phyloP scores from a whole-genome alignment of 2,888 invertebrate species.

The Scaptodrosophila latifasciaeformis region DNA sequence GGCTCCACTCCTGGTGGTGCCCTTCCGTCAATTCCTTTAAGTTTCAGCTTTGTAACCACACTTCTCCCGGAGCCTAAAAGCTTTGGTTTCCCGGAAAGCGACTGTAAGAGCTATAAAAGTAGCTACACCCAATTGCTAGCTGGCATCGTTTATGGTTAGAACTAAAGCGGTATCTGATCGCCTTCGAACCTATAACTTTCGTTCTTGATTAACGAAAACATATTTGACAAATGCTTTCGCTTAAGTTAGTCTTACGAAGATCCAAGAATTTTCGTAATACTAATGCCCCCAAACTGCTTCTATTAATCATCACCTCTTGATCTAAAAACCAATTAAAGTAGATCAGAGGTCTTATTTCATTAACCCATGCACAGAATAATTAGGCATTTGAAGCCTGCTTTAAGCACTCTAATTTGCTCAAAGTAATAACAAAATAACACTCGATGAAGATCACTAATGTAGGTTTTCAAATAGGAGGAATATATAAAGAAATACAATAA shows the following conservation, averaged over 20 bases:
- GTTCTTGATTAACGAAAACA: slow-evolving; percentile 48
- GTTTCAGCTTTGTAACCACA: slow-evolving; percentile 77
- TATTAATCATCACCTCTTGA: slow-evolving; percentile 42
- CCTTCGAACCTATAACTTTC: slow-evolving; percentile 58
- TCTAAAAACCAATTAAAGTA: slow-evolving; percentile 38
- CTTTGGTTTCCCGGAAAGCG: slow-evolving; percentile 79
- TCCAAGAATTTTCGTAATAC: slow-evolving; percentile 46
- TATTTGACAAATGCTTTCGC: slow-evolving; percentile 26
- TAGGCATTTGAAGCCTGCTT: too few species aligned
- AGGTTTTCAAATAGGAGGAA: slow-evolving; percentile 38
- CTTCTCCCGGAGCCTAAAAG: slow-evolving; percentile 80
- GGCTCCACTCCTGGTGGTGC: slow-evolving; percentile 84
- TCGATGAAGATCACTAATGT: slow-evolving; percentile 37
- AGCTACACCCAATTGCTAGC: slow-evolving; percentile 62
- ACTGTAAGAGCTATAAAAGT: slow-evolving; percentile 78
- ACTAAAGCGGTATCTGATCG: slow-evolving; percentile 38
- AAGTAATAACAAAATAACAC: slow-evolving; percentile 39
- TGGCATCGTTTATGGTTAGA: slow-evolving; percentile 39
- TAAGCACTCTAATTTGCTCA: slow-evolving; percentile 34
- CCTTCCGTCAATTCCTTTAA: slow-evolving; percentile 80
- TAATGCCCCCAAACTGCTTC: slow-evolving; percentile 38
- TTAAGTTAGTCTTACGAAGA: slow-evolving; percentile 56
- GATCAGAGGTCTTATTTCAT: slow-evolving; percentile 41
- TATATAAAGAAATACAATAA: slow-evolving; percentile 31
- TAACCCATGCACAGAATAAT: slow-evolving; percentile 40